phyloP scores from a whole-genome alignment of 2,888 invertebrate species.

The Terebella lapidaria region DNA sequence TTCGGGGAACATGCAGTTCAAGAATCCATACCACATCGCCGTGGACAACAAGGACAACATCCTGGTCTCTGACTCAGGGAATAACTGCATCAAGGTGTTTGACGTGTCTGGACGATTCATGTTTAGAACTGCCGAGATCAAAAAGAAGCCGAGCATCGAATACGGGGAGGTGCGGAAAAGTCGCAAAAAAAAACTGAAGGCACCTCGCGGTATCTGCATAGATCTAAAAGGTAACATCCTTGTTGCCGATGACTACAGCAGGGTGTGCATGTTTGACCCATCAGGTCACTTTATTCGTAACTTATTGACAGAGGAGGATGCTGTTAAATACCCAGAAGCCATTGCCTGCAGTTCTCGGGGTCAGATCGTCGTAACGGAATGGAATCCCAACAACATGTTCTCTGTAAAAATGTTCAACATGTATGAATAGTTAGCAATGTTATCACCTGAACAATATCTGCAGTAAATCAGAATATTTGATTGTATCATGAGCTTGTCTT shows the following conservation, averaged over 20 bases:
- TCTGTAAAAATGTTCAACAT: conserved; percentile 19
- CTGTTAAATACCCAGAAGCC: conserved; percentile 23
- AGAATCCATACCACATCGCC: conserved; percentile 97
- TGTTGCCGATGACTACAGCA: conserved; percentile 71
- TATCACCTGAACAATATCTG: no score
- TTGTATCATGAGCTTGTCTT: no score
- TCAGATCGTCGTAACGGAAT: conserved; percentile 20
- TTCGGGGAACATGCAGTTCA: conserved; percentile 84
- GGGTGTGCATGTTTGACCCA: conserved; percentile 25
- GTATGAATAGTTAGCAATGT: conserved; percentile 16
- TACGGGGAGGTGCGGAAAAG: background rate
- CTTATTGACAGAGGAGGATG: conserved; percentile 24
- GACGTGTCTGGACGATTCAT: conserved; percentile 14
- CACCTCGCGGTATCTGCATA: conserved; percentile 95
- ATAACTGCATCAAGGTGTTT: conserved; percentile 82
- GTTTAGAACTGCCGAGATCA: conserved; percentile 10
- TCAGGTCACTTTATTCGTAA: conserved; percentile 17
- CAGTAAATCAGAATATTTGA: no score
- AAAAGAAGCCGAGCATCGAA: background rate
- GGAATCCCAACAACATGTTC: conserved; percentile 23
- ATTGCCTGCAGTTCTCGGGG: conserved; percentile 10
- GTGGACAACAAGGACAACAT: conserved; percentile 88
- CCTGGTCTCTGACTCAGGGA: conserved; percentile 95
- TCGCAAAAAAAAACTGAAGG: conserved; percentile 66
- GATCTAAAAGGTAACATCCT: conserved; percentile 97